Evolutionary conservation across 1,140 invertebrate genomes (phyloP), one percentile per base, ranked within the genome.

Genomic region (Macrotrachela quadricornifera): DNA sequence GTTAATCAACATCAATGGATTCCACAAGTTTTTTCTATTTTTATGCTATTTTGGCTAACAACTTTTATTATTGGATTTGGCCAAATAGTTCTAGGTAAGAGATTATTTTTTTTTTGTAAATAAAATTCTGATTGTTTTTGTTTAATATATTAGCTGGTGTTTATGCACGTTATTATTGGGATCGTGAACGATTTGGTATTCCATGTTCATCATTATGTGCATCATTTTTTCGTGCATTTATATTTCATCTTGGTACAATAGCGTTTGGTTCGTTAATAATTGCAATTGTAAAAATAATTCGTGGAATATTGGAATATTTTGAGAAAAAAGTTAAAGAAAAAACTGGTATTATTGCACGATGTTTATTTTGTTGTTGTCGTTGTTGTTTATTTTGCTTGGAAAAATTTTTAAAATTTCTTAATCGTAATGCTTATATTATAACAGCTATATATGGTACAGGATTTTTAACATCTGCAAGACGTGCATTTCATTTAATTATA

Each of bases 181-280:
- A n/a, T n/a, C n/a, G n/a, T n/a, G n/a, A 79, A 58, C 83, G 84
- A 61, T 72, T 73, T 15, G 75, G 85, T 60, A 74, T 91, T 14
- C 83, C 85, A 2, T 80, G 80, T 58, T 85, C 84, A 62, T 78
- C 81, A 0, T 68, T 91, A 0, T 9, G 47, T 2, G 2, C 15
- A 10, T 50, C 53, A 8, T 51, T 57, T 16, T 18, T n/a, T 6
- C 16, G 53, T 3, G 41, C 54, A 13, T 58, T 65, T 56, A 83
- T 83, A 48, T 91, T 86, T 66, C 87, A 95, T 67, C 62, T 91
- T 49, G 90, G 90, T 11, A 91, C 90, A 0, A 64, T 95, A 16
- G 90, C 88, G 0, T 88, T 94, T 63, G 90, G 90, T 0, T 82
- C 88, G 0, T 69, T 95, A 0, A 79, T 95, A 39, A 80, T 96